These are phyloP conservation scores for Mus spretus DNA, from an alignment of 2,797 vertebrate genomes.

Conservation along the genomic window DNA sequence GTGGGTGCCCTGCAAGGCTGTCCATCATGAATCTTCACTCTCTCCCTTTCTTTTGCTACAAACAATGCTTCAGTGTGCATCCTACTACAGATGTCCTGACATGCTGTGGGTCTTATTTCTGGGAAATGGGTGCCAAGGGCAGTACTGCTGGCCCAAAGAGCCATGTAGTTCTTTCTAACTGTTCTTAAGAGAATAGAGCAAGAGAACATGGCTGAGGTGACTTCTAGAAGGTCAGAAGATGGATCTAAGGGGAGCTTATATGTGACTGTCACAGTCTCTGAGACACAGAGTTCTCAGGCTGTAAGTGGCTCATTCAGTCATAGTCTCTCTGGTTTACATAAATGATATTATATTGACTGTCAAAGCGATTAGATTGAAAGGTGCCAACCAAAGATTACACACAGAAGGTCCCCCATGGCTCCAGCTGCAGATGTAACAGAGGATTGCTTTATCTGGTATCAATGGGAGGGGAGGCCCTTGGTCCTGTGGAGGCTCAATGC, in stretches of 20 bases:
- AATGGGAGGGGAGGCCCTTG: too few relatives aligned
- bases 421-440: too few relatives aligned
- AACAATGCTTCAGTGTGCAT: background rate
- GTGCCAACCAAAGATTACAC: too few relatives aligned
- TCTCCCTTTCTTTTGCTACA: background rate
- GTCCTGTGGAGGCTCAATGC: too few relatives aligned
- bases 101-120: background rate
- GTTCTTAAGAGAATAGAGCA: constrained; percentile 22
- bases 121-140: background rate
- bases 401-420: too few relatives aligned
- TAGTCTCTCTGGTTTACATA: background rate
- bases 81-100: background rate
- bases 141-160: background rate
- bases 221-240: background rate
- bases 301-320: background rate
- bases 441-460: too few relatives aligned
- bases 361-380: background rate
- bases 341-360: background rate
- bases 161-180: background rate
- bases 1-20: background rate
- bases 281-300: background rate
- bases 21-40: background rate
- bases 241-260: too few relatives aligned
- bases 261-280: background rate
- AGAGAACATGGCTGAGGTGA: background rate